phyloP scores from a whole-genome alignment of 92 coral and sea anemone genomes.

The Heliopora coerulea region DNA sequence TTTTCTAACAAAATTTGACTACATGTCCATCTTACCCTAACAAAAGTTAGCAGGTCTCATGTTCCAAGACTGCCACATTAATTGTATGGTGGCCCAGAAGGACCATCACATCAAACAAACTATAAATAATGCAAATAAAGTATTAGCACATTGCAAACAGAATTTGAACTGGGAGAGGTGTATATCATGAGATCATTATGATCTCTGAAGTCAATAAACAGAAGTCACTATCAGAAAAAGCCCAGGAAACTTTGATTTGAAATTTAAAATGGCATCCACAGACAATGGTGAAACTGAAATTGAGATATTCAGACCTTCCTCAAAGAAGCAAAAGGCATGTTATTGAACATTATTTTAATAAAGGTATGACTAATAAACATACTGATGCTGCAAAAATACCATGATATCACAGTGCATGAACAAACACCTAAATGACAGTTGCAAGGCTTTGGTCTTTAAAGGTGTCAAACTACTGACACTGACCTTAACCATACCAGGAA shows the following conservation, averaged over 20 bases:
- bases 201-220: too few relatives aligned
- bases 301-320: conserved; percentile 10
- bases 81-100: conserved; percentile 32
- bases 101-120: conserved; percentile 37
- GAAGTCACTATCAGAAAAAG: too few relatives aligned
- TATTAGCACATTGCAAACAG: conserved; percentile 6
- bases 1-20: too few relatives aligned
- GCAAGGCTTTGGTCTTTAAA: conserved; percentile 52
- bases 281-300: too few relatives aligned
- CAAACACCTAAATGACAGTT: conserved; percentile 61
- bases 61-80: too few relatives aligned
- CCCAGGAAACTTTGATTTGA: too few relatives aligned
- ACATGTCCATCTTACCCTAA: too few relatives aligned
- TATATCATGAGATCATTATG: too few relatives aligned
- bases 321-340: conserved; percentile 57
- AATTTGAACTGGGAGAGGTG: too few relatives aligned
- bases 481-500: conserved; percentile 43
- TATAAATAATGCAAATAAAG: conserved; percentile 24
- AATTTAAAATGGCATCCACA: too few relatives aligned
- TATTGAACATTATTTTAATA: conserved; percentile 61
- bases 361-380: conserved; percentile 56
- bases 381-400: conserved; percentile 63
- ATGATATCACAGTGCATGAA: conserved; percentile 46
- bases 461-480: conserved; percentile 21
- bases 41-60: too few relatives aligned